Base-by-base conservation (phyloP, 2,888 invertebrate species). In the Plebejus melissa region DNA sequence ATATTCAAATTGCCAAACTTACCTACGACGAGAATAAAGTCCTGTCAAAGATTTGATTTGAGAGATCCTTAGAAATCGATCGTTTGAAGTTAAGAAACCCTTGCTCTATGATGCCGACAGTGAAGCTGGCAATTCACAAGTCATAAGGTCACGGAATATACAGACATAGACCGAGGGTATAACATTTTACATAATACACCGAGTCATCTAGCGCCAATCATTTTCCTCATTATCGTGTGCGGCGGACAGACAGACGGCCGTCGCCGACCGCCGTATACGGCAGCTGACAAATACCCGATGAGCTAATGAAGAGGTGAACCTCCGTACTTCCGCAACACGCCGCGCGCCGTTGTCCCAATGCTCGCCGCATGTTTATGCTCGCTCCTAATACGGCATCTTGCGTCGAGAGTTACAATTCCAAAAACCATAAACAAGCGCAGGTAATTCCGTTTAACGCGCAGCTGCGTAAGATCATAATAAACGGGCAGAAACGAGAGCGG, bases 291-390 rank as follows among this genome's bases (percentile, higher is more conserved):
- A 28, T 28, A 28, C 32, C 32, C 5, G 65, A 65, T 16, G 65
- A 65, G 32, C 32, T 65, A 65, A 65, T 36, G 65, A 65, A 65
- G 65, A 65, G 65, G 65, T 32, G 36, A 32, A 65, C 65, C 65
- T 65, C 65, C 4, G 32, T 4, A 65, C 65, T 32, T 65, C 65
- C 65, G 65, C 13, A 28, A 65, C 28, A 65, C 60, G 13, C 13
- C 32, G 13, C 28, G 32, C 60, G 13, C 32, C 32, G 13, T 5
- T 65, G 65, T 65, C 32, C 65, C 65, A 36, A 65, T 65, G 32
- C 65, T 65, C 13, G 60, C 60, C 4, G 60, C 60, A 4, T 11
- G 60, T 65, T 32, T 58, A 58, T 22, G 60, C 22, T 60, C 28
- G 11, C 65, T 32, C 65, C 32, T 36, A 32, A 32, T 65, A 65